Evolutionary conservation across 2,113 vertebrate genomes (phyloP), one percentile per base, ranked within the genome.

Genomic region (Elachura formosa): DNA sequence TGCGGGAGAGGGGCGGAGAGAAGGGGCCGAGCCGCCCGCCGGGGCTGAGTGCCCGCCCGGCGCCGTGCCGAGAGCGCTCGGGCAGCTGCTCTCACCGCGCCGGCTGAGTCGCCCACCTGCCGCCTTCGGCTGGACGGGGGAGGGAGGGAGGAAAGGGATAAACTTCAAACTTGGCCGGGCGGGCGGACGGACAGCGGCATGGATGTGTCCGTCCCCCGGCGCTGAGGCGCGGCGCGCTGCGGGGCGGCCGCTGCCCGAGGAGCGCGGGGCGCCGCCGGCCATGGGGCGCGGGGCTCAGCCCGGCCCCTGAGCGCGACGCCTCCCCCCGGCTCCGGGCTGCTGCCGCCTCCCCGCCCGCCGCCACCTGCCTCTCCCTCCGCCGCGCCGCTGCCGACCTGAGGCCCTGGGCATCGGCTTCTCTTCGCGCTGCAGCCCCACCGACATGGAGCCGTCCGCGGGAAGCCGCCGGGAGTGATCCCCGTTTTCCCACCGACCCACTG

Each of bases 381-480:
- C 34, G 74, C 34, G 33, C 49, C 56, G 36, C 72, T 13, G 38
- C 48, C 81, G 40, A 75, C 52, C 46, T 61, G n/a, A 64, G 56
- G 90, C 51, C 71, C 7, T 14, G 73, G 88, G 36, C 34, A 63
- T 5, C 34, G 75, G 74, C 85, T 89, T 48, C 46, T 52, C 33
- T 16, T 48, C 25, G 82, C 31, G 61, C 43, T 68, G 89, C 89
- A 45, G 59, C 67, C 56, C 25, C 14, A 59, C 41, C 46, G 94
- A 31, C 49, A 98, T 97, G 97, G 91, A 90, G 89, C 77, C 89
- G 46, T 51, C 61, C 36, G 64, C 88, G 31, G 78, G 74, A 28
- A 92, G 79, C 46, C 13, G 45, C 56, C 49, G 8, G 45, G 17
- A 82, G 56, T 97, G 94, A 97, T 34, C 62, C 36, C 71, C 46